Evolutionary conservation across 2,113 vertebrate genomes (phyloP), one percentile per base, ranked within the genome.

Genomic region (Spea bombifrons): DNA sequence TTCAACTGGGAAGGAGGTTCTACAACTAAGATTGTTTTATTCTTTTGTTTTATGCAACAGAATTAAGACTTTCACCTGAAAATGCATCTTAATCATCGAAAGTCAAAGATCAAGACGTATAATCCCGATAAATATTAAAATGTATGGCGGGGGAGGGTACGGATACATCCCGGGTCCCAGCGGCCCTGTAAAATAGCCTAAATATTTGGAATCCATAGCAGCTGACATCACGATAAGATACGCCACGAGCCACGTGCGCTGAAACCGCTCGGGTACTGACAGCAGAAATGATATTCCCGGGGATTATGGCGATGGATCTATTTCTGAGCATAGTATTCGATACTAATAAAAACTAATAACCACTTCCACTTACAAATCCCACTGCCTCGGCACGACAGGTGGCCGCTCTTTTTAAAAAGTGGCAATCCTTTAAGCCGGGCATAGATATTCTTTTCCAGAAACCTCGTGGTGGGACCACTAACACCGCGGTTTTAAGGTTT

Each of bases 291-390:
- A 66, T 80, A 72, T 67, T 61, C 30, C 43, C 30, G n/a, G 7
- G 77, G 77, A 80, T 80, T 80, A 80, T 45, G 70, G 52, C 8
- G 45, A 48, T 59, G 77, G 47, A 73, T 80, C 77, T 80, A 80
- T 80, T 80, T 80, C 77, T 53, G 17, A 48, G 71, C 8, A 47
- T n/a, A 69, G 57, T 8, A 71, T 80, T 73, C 67, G 71, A 68
- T 63, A 59, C 71, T 43, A 73, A 80, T 80, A 73, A 73, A 80
- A 80, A 59, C 63, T 63, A 80, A 80, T 80, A 73, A 66, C 70
- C 59, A 67, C 70, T 80, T 73, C 77, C 71, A 79, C 77, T 67
- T 80, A 44, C 71, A 73, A 73, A 80, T 80, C 77, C 77, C 77
- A 7, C 44, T 7, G 71, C 63, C 77, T 80, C 77, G 66, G 77